Percentiles rank a stretch among this genome's conserved stretches.
These are phyloP conservation scores for Spea multiplicata DNA, from an alignment of 2,113 vertebrate genomes.

Conservation along the genomic window DNA sequence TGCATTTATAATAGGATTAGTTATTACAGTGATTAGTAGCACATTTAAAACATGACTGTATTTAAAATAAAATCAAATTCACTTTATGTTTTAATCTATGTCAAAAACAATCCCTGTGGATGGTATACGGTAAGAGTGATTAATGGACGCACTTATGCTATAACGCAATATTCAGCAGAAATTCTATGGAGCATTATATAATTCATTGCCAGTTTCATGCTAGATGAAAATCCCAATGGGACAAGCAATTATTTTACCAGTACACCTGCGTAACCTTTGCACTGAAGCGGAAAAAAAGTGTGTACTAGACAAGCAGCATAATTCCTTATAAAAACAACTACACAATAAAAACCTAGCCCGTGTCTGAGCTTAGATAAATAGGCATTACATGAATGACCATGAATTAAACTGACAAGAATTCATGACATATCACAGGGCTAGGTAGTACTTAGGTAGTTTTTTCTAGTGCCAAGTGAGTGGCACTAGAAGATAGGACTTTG, in stretches of 20 bases:
- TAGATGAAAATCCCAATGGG: constrained; percentile 12
- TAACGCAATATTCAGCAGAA: constrained; percentile 41
- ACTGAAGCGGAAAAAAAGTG: neutral
- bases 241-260: neutral
- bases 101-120: neutral
- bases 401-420: too few relatives aligned
- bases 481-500: too few relatives aligned
- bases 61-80: neutral
- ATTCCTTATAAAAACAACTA: too few relatives aligned
- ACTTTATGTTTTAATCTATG: constrained; percentile 21
- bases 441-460: too few relatives aligned
- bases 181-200: constrained; percentile 25
- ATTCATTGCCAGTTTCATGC: constrained; percentile 19
- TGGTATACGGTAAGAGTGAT: constrained; percentile 21
- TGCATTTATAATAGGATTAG: neutral
- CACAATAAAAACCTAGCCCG: too few relatives aligned
- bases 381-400: too few relatives aligned
- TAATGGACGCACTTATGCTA: constrained; percentile 23
- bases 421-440: too few relatives aligned
- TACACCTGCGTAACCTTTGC: neutral
- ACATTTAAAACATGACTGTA: neutral
- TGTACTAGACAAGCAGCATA: too few relatives aligned
- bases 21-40: neutral
- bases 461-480: too few relatives aligned
- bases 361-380: too few relatives aligned